Base-by-base conservation (phyloP, 2,797 vertebrate genomes). In the Fistularia commersonii region DNA sequence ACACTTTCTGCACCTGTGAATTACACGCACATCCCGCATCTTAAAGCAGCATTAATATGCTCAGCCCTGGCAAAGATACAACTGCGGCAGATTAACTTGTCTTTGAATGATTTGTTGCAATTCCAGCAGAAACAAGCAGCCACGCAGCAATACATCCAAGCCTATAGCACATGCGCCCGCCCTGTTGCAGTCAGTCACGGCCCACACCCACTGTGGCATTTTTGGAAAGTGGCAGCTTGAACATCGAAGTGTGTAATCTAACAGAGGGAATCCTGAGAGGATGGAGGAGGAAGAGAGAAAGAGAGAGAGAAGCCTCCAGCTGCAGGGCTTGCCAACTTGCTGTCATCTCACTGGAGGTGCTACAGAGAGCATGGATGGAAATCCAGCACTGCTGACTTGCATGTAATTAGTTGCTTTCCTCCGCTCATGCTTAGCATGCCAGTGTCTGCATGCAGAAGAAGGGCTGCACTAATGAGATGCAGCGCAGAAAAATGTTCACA, bases 311-410 rank as follows among this genome's bases (percentile, higher is more conserved):
- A 84, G 76, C 74, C 85, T 84, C 74, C 71, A 73, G 74, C 79
- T 77, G 78, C 64, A 77, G 76, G 64, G 68, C 66, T 75, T 83
- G 77, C 83, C 84, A 89, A 79, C 77, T 81, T 67, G 57, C 84
- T 88, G 89, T 88, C 84, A 85, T 88, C 80, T 81, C 53, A 66
- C 61, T 75, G 64, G 81, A 86, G 80, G 77, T 83, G 84, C 76
- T 72, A 80, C 72, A 78, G 71, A 76, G 74, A 69, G 67, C 45
- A 50, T 62, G 72, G 76, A 77, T 69, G 76, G 77, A 81, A 88
- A 83, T 79, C 76, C 73, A 72, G 63, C 34, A 59, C 55, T 76
- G 71, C 74, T 79, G 79, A 85, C 82, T 85, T 3, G 69, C 76
- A 79, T 83, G 69, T 81, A 80, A 84, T 84, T 80, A 80, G 76